These are phyloP conservation scores for Ferdinandea cuprea DNA, from an alignment of 2,888 invertebrate genomes.

Conservation along the genomic window DNA sequence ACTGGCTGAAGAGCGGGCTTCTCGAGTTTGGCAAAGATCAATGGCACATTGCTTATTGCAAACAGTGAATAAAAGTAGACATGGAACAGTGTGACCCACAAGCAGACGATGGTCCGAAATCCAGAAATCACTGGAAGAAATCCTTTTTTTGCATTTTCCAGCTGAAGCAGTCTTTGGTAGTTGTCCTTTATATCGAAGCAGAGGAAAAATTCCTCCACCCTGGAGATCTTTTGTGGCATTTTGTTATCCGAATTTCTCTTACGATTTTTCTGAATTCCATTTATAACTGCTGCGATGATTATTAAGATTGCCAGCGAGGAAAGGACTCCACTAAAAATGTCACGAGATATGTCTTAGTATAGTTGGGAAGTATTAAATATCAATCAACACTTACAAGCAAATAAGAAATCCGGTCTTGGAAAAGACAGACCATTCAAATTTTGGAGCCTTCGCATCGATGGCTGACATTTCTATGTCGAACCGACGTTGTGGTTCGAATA, in stretches of 20 bases:
- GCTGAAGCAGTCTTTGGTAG: conserved; percentile 71
- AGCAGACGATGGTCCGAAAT: conserved; percentile 77
- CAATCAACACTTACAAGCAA: conserved; percentile 76
- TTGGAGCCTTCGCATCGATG: conserved; percentile 77
- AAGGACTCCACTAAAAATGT: conserved; percentile 67
- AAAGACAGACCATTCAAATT: conserved; percentile 78
- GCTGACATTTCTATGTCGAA: conserved; percentile 78
- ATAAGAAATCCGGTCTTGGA: conserved; percentile 76
- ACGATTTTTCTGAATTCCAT: conserved; percentile 59
- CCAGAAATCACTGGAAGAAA: conserved; percentile 78
- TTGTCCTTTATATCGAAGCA: conserved; percentile 78
- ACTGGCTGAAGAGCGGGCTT: conserved; percentile 77
- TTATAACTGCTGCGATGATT: conserved; percentile 76
- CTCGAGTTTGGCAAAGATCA: conserved; percentile 78
- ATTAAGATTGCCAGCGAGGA: conserved; percentile 65
- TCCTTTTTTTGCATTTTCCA: conserved; percentile 75
- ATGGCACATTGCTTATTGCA: conserved; percentile 77
- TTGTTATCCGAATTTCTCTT: conserved; percentile 47
- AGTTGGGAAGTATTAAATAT: conserved; percentile 1
- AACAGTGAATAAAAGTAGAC: conserved; percentile 79
- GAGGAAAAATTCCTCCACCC: conserved; percentile 76
- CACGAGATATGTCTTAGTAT: neutral
- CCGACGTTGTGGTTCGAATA: conserved; percentile 78
- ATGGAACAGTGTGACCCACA: conserved; percentile 79
- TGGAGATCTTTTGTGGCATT: conserved; percentile 53